Evolutionary conservation across 1,140 invertebrate species (phyloP).

Genomic region (Ephestia elutella): DNA sequence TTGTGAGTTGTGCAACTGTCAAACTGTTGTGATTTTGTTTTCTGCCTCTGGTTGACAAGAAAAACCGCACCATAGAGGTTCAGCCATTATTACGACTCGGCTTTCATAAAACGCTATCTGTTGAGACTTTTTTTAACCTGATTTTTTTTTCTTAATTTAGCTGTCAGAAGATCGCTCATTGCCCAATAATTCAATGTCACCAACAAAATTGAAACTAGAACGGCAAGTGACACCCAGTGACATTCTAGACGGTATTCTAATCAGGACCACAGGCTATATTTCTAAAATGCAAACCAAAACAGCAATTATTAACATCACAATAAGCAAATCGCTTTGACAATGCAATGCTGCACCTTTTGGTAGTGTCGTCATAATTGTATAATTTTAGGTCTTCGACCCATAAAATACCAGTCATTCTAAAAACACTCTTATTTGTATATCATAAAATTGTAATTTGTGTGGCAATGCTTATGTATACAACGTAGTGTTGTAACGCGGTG

Average conservation of each 20-base stretch:
- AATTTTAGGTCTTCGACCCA: constrained; percentile 12
- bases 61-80: too few relatives aligned
- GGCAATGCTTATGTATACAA: not conserved
- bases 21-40: too few relatives aligned
- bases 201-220: not conserved
- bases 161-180: too few relatives aligned
- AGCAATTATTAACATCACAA: not conserved
- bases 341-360: constrained; percentile 16
- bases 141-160: too few relatives aligned
- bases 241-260: not conserved
- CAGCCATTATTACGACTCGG: too few relatives aligned
- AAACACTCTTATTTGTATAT: not conserved
- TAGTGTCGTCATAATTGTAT: constrained; percentile 10
- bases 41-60: too few relatives aligned
- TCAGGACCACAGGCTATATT: not conserved
- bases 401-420: not conserved
- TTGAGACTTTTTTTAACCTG: too few relatives aligned
- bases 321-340: constrained; percentile 8
- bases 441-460: not conserved
- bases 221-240: not conserved
- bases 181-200: not conserved
- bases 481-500: constrained; percentile 10
- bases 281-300: not conserved
- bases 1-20: too few relatives aligned
- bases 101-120: too few relatives aligned